phyloP scores from a whole-genome alignment of 1,140 invertebrate species.

The Hermetia illucens region DNA sequence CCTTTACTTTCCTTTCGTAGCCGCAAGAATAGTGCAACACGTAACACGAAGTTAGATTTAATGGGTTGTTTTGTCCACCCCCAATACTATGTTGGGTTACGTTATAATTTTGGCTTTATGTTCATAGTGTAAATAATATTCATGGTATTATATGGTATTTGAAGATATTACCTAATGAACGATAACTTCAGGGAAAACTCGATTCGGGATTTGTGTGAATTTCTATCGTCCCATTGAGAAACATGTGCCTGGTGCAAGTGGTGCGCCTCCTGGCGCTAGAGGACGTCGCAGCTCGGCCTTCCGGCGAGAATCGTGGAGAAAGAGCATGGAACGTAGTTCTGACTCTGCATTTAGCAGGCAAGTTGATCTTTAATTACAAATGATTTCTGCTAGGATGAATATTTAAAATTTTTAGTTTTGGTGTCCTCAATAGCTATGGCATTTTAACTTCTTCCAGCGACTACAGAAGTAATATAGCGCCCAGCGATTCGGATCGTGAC shows the following conservation, averaged over 20 bases:
- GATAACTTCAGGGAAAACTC: constrained; percentile 39
- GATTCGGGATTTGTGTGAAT: constrained; percentile 95
- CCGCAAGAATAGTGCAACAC: too few species aligned
- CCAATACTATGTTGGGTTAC: too few species aligned
- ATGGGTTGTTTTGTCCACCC: too few species aligned
- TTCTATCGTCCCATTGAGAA: constrained; percentile 87
- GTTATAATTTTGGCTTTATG: too few species aligned
- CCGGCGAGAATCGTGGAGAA: constrained; percentile 72
- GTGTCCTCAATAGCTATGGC: constrained; percentile 29
- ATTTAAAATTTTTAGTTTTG: constrained; percentile 4
- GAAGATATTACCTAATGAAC: constrained; percentile 3
- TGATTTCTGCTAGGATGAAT: neutral
- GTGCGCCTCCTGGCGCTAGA: constrained; percentile 12
- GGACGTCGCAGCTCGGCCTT: constrained; percentile 43
- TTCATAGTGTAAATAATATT: too few species aligned
- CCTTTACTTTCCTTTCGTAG: too few species aligned
- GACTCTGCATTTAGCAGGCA: constrained; percentile 87
- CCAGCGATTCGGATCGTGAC: constrained; percentile 76
- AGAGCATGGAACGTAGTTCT: constrained; percentile 78
- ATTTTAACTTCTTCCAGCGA: constrained; percentile 54
- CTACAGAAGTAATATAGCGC: constrained; percentile 76
- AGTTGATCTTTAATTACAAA: constrained; percentile 17
- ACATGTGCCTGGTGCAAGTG: constrained; percentile 16
- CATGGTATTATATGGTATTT: neutral
- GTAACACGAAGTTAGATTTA: too few species aligned